Evolutionary conservation across 2,113 vertebrate species (phyloP), one percentile per base, ranked within the genome.

Genomic region (Oncorhynchus gorbuscha): DNA sequence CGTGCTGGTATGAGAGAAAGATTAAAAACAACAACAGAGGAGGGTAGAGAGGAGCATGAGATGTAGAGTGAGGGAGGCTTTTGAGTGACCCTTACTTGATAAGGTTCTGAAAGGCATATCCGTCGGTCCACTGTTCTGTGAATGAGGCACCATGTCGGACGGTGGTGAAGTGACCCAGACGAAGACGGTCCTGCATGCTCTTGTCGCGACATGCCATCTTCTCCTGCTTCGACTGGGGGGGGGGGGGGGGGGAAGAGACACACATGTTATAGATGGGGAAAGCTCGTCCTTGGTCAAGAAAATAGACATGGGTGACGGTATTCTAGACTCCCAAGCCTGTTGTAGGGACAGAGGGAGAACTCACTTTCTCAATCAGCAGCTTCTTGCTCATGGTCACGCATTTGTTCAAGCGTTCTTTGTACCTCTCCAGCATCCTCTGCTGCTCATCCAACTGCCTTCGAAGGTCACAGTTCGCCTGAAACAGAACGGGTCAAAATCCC

Each of bases 331-430:
- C 14, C 6, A 35, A 45, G 8, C 35, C 35, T 28, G 16, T 69
- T 20, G 20, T 30, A 26, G 35, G 16, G 24, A 7, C 69, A 16
- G 3, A 1, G 30, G 11, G 51, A 13, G 0, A 18, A 84, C 90
- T 81, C 80, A 99, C 98, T 93, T 99, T 99, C 93, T 99, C 97
- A 87, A 99, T 96, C 69, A 99, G 96, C 81, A 99, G 96, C 88
- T 99, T 99, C 93, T 99, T 99, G 90, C 97, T 99, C 98, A 99
- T 99, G 0, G 97, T 99, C 86, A 99, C 98, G 89, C 98, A 99
- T 89, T 98, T 96, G 90, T 99, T 99, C 87, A 99, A 93, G 75
- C 98, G 94, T 87, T 99, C 98, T 89, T 99, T 99, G 89, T 98
- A 99, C 84, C 97, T 96, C 89, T 99, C 98, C 85, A 99, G 93